A percentile compares a stretch with the other conserved stretches of the same genome.
These are phyloP conservation scores for Formica aserva DNA, from an alignment of 2,888 invertebrate species.

Conservation along the genomic window DNA sequence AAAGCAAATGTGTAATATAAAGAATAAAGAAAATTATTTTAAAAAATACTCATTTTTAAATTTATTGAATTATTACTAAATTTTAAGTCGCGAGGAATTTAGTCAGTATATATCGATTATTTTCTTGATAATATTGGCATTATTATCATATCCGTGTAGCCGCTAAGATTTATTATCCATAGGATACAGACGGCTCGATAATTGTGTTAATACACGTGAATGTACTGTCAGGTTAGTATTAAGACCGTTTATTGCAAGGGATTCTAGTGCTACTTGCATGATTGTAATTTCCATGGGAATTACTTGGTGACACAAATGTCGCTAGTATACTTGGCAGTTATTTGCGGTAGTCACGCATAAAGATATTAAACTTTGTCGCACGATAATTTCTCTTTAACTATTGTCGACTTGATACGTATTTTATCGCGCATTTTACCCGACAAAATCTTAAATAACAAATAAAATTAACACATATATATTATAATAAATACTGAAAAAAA, in stretches of 20 bases:
- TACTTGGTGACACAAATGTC: conserved; percentile 28
- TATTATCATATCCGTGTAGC: background rate
- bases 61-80: background rate
- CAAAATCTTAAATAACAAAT: background rate
- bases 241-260: background rate
- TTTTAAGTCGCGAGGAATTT: background rate
- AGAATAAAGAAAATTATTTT: background rate
- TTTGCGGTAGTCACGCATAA: conserved; percentile 12
- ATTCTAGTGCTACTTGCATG: conserved; percentile 2
- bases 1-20: background rate
- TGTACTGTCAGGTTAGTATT: conserved; percentile 28
- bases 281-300: conserved; percentile 44
- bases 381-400: background rate
- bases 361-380: conserved; percentile 22
- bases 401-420: background rate
- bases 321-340: conserved; percentile 16
- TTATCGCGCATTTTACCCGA: background rate
- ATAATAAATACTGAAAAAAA: background rate
- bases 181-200: background rate
- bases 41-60: background rate
- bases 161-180: background rate
- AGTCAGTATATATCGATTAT: background rate
- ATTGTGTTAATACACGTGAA: conserved; percentile 22
- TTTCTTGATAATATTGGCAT: background rate
- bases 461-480: background rate